Percentiles rank a stretch among this genome's conserved stretches.
Evolutionary conservation across 1,140 invertebrate species (phyloP).

Genomic region (Phymorhynchus buccinoides): DNA sequence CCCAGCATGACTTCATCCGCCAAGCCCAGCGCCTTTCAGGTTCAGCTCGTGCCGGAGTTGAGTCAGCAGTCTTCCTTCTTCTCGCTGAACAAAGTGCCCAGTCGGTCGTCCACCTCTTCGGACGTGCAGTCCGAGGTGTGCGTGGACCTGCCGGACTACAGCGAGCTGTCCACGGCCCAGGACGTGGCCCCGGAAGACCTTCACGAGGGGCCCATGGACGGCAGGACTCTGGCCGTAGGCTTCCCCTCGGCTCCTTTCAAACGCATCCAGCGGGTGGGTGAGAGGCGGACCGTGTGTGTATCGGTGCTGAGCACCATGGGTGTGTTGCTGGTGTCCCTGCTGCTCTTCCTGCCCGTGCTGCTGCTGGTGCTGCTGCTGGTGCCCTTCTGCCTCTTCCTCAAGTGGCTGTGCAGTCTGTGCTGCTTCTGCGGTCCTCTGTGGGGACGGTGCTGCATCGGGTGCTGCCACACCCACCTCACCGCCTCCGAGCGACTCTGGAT

Average conservation of each 20-base stretch:
- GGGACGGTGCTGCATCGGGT: constrained; percentile 58
- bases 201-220: constrained; percentile 22
- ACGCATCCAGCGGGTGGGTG: constrained; percentile 71
- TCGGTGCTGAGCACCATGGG: constrained; percentile 69
- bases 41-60: constrained; percentile 26
- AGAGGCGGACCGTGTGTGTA: constrained; percentile 57
- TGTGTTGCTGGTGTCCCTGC: constrained; percentile 70
- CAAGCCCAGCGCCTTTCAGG: constrained; percentile 15
- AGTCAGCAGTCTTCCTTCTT: constrained; percentile 39
- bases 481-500: constrained; percentile 75
- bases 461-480: constrained; percentile 66
- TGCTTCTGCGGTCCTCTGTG: constrained; percentile 53
- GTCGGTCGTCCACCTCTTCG: constrained; percentile 41
- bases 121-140: constrained; percentile 46
- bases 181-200: constrained; percentile 29
- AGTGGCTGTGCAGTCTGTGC: constrained; percentile 59
- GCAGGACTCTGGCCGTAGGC: constrained; percentile 2
- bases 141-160: constrained; percentile 47
- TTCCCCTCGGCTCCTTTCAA: constrained; percentile 66
- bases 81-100: constrained; percentile 37
- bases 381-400: constrained; percentile 69
- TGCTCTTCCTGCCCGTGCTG: constrained; percentile 66
- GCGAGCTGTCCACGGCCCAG: constrained; percentile 29
- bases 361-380: constrained; percentile 62
- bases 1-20: neutral